Conservation (phyloP, 2,888 invertebrate genomes). For the Rhyacophila evoluta region DNA sequence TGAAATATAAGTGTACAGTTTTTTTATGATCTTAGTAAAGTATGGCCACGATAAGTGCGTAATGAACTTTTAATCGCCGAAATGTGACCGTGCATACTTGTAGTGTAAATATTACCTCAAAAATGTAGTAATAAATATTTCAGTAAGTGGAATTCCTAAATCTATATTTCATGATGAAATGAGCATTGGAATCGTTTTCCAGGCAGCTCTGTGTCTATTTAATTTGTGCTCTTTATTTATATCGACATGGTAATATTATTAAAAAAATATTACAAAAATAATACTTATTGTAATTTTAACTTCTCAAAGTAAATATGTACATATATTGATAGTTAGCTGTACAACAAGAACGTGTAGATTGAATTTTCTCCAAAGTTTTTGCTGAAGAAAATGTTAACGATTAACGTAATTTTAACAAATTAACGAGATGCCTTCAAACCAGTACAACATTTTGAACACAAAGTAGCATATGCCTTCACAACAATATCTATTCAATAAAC, state of each 20-base stretch:
- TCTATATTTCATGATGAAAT: not conserved
- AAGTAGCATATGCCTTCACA: constrained; percentile 45
- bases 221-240: constrained; percentile 12
- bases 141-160: no score
- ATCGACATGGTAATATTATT: not conserved
- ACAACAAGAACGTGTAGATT: constrained; percentile 52
- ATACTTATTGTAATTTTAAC: constrained; percentile 38
- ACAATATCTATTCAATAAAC: constrained; percentile 47
- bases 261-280: not conserved
- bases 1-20: no score
- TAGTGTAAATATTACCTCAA: no score
- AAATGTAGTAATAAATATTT: no score
- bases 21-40: no score
- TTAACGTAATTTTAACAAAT: constrained; percentile 48
- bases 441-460: constrained; percentile 67
- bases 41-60: no score
- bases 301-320: constrained; percentile 52
- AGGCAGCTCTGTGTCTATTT: not conserved
- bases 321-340: constrained; percentile 50
- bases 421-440: constrained; percentile 70
- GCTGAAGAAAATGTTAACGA: constrained; percentile 51
- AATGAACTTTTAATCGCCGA: no score
- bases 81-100: no score
- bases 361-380: constrained; percentile 52
- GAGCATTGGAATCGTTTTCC: not conserved